These are phyloP conservation scores for Buphagus erythrorhynchus DNA, from an alignment of 2,797 vertebrate genomes.

Conservation along the genomic window DNA sequence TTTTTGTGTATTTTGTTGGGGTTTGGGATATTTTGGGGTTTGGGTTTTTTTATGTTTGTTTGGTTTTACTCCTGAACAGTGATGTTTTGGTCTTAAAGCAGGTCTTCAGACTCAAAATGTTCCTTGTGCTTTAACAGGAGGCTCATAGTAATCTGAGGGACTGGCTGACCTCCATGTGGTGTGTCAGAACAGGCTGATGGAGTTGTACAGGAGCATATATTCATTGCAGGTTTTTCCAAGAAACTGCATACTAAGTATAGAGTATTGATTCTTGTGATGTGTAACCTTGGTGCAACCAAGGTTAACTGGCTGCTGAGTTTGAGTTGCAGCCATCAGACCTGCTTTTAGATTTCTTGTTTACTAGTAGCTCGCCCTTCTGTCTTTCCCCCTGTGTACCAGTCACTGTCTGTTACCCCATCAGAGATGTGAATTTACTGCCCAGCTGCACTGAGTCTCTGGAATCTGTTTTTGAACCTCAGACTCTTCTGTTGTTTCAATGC, in stretches of 20 bases:
- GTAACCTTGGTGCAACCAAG: neutral
- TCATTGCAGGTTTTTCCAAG: neutral
- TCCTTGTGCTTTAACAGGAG: neutral
- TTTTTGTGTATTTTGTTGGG: neutral
- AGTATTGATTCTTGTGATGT: neutral
- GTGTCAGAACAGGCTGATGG: neutral
- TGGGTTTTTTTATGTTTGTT: neutral
- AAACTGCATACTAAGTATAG: neutral
- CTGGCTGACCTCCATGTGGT: neutral
- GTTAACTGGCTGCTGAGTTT: neutral
- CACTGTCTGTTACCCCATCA: neutral
- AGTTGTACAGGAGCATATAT: neutral
- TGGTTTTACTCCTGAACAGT: neutral
- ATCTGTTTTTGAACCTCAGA: neutral
- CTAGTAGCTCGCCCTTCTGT: neutral
- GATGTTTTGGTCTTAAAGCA: neutral
- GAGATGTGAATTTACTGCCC: neutral
- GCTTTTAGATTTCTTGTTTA: neutral
- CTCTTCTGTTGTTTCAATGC: neutral
- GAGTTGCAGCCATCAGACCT: neutral
- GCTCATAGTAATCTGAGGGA: neutral
- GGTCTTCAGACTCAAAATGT: neutral
- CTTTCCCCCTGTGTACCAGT: neutral
- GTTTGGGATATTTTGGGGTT: neutral
- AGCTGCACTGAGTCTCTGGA: neutral